Percentiles rank a stretch among this genome's conserved stretches.
phyloP scores from a whole-genome alignment of 2,113 vertebrate species.

The Cairina moschata region DNA sequence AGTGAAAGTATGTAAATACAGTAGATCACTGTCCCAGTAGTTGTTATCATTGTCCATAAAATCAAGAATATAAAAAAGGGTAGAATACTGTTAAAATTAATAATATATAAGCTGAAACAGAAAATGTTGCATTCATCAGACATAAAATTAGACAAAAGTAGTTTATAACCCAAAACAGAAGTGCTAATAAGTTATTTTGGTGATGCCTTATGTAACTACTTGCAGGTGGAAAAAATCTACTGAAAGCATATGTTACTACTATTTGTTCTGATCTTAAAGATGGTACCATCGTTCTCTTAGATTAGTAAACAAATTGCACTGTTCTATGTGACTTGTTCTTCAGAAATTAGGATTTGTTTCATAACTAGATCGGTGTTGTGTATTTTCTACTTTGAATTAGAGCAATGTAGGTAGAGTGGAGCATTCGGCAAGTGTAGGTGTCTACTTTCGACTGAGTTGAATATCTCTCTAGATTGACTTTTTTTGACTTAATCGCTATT shows the following conservation, averaged over 20 bases:
- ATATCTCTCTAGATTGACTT: background rate
- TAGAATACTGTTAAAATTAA: background rate
- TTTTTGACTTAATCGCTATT: background rate
- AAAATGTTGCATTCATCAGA: background rate
- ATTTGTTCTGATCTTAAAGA: background rate
- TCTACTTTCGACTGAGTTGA: background rate
- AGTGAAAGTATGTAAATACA: background rate
- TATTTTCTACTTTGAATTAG: background rate
- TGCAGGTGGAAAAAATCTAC: background rate
- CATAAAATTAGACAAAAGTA: background rate
- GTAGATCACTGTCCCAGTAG: background rate
- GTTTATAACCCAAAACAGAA: background rate
- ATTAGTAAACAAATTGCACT: background rate
- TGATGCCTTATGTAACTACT: background rate
- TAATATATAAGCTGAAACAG: background rate
- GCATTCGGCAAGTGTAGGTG: background rate
- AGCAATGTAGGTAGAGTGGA: background rate
- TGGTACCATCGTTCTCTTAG: background rate
- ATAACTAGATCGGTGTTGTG: background rate
- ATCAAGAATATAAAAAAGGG: background rate
- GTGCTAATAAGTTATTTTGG: background rate
- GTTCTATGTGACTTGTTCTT: background rate
- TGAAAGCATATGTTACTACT: background rate
- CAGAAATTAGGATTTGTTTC: background rate
- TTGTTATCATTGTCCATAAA: background rate